Conservation (phyloP, 2,797 vertebrate species). For the Hippocampus kuda region DNA sequence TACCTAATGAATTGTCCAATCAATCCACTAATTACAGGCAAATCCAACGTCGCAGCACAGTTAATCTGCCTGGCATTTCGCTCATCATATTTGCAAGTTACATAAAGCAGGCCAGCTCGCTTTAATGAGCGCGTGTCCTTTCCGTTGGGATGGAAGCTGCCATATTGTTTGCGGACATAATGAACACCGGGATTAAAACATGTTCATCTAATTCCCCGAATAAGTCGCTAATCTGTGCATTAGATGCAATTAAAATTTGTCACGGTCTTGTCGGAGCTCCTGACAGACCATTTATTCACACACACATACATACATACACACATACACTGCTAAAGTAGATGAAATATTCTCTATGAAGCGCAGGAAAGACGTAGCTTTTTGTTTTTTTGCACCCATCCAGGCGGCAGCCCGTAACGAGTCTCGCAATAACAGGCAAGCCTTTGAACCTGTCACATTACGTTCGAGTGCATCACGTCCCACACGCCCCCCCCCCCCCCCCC, state of each 20-base stretch:
- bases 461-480: slow-evolving; percentile 50
- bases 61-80: not conserved
- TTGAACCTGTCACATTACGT: slow-evolving; percentile 19
- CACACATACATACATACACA: too few species aligned
- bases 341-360: not conserved
- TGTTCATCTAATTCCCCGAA: slow-evolving; percentile 25
- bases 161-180: slow-evolving; percentile 22
- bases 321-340: not conserved
- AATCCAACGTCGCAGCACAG: not conserved
- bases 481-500: slow-evolving; percentile 30
- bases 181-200: slow-evolving; percentile 20
- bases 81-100: slow-evolving; percentile 1
- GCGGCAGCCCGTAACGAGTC: slow-evolving; percentile 17
- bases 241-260: slow-evolving; percentile 28
- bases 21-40: not conserved
- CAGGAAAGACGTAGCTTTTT: slow-evolving; percentile 30
- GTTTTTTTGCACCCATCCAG: slow-evolving; percentile 32
- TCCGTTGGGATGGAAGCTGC: slow-evolving; percentile 8
- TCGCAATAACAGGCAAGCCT: slow-evolving; percentile 19
- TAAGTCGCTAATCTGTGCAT: slow-evolving; percentile 33
- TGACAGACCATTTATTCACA: not conserved
- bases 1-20: not conserved
- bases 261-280: not conserved
- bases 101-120: slow-evolving; percentile 5
- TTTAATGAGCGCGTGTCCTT: slow-evolving; percentile 11